A percentile compares a stretch with the other conserved stretches of the same genome.
Evolutionary conservation across 2,888 invertebrate genomes (phyloP).

Genomic region (Epinotia demarniana): DNA sequence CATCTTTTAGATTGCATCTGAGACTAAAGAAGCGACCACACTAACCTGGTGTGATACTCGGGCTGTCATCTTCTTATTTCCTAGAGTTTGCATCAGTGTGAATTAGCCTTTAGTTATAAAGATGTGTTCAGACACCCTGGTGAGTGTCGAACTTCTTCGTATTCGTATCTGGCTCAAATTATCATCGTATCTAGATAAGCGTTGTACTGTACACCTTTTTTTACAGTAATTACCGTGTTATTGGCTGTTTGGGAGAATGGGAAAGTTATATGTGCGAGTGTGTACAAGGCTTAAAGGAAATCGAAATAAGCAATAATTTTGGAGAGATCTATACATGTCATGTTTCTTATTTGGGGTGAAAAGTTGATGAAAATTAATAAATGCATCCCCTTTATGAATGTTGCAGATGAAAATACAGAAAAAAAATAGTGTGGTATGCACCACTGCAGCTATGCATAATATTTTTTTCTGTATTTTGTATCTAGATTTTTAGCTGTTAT

Average conservation of each 20-base stretch:
- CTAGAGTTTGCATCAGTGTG: background rate
- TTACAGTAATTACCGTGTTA: slow-evolving; percentile 13
- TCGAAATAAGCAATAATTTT: background rate
- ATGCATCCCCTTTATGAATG: too few relatives aligned
- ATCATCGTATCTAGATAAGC: slow-evolving; percentile 41
- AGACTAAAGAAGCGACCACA: too few relatives aligned
- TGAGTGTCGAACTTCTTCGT: slow-evolving; percentile 23
- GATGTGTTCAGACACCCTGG: slow-evolving; percentile 26
- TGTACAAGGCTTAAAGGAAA: background rate
- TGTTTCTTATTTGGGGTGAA: background rate
- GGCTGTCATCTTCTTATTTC: background rate
- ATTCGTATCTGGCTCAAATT: slow-evolving; percentile 42
- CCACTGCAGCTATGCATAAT: too few relatives aligned
- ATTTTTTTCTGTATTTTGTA: too few relatives aligned
- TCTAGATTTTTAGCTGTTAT: too few relatives aligned
- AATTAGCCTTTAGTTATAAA: background rate
- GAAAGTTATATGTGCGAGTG: background rate
- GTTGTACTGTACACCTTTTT: slow-evolving; percentile 30
- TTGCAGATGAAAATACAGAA: too few relatives aligned
- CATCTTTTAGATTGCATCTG: background rate
- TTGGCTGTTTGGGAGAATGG: slow-evolving; percentile 17
- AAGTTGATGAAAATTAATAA: background rate
- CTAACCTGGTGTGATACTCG: background rate
- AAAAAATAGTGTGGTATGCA: too few relatives aligned
- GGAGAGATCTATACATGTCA: background rate